Base-by-base conservation (phyloP, 37 sponge, comb jelly and placozoan species). In the Tethya wilhelma region DNA sequence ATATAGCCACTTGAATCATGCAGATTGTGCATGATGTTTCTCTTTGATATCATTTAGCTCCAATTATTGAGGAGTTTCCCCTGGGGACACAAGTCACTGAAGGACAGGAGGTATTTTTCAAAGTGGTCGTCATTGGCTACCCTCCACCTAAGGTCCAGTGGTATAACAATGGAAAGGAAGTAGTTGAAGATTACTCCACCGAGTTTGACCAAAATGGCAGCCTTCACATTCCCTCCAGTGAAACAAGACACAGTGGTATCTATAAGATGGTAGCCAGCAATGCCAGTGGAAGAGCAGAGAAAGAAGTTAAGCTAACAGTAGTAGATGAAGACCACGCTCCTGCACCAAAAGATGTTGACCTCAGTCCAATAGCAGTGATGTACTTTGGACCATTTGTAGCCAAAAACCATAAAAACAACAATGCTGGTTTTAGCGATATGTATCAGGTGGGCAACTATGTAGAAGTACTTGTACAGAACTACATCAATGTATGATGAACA, bases 251-350 rank as follows among this genome's bases (percentile, higher is more conserved):
- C 37, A 38, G 29, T 29, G 85, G 85, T 4, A 56, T 56, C 23
- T 84, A 84, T 56, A 29, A 59, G 60, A 49, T 84, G 42, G 78
- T 77, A 42, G 85, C 78, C 28, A 39, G 14, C 28, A 84, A 84
- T 36, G 22, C 14, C 20, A 30, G 63, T 32, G 82, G 82, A 0
- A 81, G 64, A 28, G 41, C 23, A 6, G 73, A 71, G 56, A 44
- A 44, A 29, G 45, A 81, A 22, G 44, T 75, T 59, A 75, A 58
- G 60, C 41, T 75, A 34, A 26, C n/a, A 38, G 75, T 75, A 19
- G 19, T 26, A 9, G 37, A 25, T 38, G 75, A 75, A 42, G 75
- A n/a, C n/a, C n/a, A n/a, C n/a, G n/a, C n/a, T n/a, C n/a, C n/a
- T n/a, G n/a, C n/a, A n/a, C n/a, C n/a, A n/a, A n/a, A n/a, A n/a